These are phyloP conservation scores for Loripinus fragilis DNA, from an alignment of 2,888 invertebrate genomes.

Conservation along the genomic window DNA sequence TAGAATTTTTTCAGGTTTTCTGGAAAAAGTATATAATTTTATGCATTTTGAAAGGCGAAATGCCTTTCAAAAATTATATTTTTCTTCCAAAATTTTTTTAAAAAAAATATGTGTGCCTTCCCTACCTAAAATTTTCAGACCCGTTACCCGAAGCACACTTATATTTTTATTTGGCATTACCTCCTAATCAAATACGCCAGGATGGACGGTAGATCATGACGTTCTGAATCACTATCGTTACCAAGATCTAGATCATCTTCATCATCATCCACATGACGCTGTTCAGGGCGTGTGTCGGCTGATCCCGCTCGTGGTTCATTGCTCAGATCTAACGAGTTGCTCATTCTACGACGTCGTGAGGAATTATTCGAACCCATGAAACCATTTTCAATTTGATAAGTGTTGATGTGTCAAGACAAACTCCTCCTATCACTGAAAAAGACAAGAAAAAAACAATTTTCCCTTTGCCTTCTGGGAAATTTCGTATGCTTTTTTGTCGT, in stretches of 20 bases:
- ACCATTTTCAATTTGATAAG: conserved; percentile 39
- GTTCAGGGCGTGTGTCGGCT: conserved; percentile 8
- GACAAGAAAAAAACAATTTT: no score
- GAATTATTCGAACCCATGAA: conserved; percentile 64
- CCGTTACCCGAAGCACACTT: no score
- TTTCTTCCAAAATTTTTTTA: no score
- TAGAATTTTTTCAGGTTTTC: no score
- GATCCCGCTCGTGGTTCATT: conserved; percentile 32
- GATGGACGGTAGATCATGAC: conserved; percentile 71
- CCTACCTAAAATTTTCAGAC: no score
- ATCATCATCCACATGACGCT: neutral
- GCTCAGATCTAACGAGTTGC: conserved; percentile 46
- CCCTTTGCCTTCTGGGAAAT: no score
- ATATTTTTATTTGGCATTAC: no score
- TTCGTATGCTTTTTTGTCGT: no score
- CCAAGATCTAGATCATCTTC: conserved; percentile 23
- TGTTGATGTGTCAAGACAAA: neutral
- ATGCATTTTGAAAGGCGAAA: no score
- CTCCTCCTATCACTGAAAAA: neutral
- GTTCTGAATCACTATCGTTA: conserved; percentile 60
- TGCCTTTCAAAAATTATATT: no score
- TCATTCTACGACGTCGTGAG: conserved; percentile 58
- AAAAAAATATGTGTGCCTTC: no score
- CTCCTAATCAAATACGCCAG: conserved; percentile 76
- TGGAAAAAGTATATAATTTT: no score